A percentile compares a stretch with the other conserved stretches of the same genome.
Evolutionary conservation across 64 coral and sea anemone species (phyloP).

Genomic region (Trachythela sp.): DNA sequence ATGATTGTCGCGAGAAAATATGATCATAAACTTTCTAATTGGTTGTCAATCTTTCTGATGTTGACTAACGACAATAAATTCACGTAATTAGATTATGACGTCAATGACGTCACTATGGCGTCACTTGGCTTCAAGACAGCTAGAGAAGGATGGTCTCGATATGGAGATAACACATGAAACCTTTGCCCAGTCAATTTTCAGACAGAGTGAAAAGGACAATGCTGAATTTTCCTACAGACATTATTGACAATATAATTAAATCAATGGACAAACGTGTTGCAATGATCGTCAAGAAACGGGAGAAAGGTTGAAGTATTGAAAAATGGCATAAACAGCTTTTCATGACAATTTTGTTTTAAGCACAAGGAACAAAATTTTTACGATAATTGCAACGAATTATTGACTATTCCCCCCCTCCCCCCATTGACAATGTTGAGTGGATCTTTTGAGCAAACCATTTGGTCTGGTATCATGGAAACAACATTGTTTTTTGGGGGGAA

Average conservation of each 20-base stretch:
- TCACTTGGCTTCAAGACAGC: neutral
- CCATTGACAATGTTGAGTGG: no score
- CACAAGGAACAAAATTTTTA: no score
- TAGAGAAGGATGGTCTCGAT: neutral
- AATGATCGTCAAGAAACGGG: neutral
- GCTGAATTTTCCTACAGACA: neutral
- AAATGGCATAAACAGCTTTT: neutral
- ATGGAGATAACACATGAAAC: neutral
- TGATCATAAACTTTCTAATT: no score
- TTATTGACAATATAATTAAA: neutral
- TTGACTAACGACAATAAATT: no score
- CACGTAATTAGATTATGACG: no score
- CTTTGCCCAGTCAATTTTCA: neutral
- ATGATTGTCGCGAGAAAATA: no score
- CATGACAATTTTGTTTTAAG: neutral
- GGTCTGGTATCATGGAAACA: no score
- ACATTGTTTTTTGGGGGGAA: no score
- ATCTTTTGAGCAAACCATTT: no score
- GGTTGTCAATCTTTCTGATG: no score
- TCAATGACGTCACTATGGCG: no score
- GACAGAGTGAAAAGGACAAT: neutral
- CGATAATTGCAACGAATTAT: neutral
- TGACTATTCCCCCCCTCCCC: no score
- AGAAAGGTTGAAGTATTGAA: neutral
- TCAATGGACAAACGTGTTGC: neutral